These are phyloP conservation scores for Palythoa grandiflora DNA, from an alignment of 92 coral and sea anemone genomes.

Conservation along the genomic window DNA sequence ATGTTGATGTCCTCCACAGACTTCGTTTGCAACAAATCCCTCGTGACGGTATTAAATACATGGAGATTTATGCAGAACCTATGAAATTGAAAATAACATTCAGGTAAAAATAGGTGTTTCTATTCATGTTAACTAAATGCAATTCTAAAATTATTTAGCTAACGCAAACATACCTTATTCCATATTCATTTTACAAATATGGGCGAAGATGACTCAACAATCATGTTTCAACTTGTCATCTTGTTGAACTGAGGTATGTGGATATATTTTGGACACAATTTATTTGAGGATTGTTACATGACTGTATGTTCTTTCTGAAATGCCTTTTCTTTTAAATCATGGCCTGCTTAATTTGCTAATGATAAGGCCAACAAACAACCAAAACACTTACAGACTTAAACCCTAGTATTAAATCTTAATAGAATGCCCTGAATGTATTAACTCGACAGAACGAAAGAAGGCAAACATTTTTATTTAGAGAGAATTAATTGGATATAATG, in stretches of 20 bases:
- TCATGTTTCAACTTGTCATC: constrained; percentile 13
- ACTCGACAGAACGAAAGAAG: constrained; percentile 14
- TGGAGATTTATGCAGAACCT: constrained; percentile 58
- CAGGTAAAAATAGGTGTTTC: constrained; percentile 1
- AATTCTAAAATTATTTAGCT: background rate
- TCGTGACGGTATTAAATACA: constrained; percentile 53
- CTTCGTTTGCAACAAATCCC: constrained; percentile 34
- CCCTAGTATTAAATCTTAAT: background rate
- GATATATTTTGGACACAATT: constrained; percentile 7
- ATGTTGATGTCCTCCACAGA: constrained; percentile 43
- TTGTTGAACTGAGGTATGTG: constrained; percentile 26
- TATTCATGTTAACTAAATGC: background rate
- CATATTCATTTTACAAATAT: background rate
- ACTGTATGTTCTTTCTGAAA: background rate
- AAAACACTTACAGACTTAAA: background rate
- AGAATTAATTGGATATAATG: constrained; percentile 23
- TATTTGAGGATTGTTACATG: background rate
- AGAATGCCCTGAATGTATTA: background rate
- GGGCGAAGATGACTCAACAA: background rate
- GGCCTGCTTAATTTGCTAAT: background rate
- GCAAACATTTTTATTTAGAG: constrained; percentile 15
- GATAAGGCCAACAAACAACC: background rate
- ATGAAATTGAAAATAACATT: constrained; percentile 19
- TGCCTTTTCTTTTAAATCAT: background rate
- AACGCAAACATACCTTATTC: background rate